Percentiles rank a stretch among this genome's conserved stretches.
Conservation (phyloP, 2,888 invertebrate species). For the Drosophila rubida region DNA sequence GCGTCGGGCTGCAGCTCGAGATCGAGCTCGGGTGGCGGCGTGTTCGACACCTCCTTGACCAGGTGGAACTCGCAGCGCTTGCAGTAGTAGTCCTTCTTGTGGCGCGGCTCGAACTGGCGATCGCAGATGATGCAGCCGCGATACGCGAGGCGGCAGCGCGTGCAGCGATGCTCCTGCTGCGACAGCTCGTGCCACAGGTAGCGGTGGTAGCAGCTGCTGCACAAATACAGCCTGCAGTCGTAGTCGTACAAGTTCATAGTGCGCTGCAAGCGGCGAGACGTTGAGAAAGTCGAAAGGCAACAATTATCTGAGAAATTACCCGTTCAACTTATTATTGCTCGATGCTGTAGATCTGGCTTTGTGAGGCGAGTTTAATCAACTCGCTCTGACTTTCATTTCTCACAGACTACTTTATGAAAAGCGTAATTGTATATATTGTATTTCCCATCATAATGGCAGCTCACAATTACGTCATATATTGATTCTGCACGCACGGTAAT, state of each 20-base stretch:
- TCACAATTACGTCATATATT: slow-evolving; percentile 31
- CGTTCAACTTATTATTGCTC: neutral
- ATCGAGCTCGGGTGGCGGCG: slow-evolving; percentile 28
- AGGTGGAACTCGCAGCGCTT: slow-evolving; percentile 57
- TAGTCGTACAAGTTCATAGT: slow-evolving; percentile 1
- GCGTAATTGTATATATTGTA: neutral
- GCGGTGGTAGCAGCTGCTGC: slow-evolving; percentile 45
- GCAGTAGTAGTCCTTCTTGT: slow-evolving; percentile 25
- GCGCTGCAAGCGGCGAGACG: neutral
- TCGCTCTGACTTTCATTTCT: neutral
- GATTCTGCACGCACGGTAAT: too few species aligned
- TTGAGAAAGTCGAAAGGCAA: neutral
- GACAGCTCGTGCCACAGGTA: slow-evolving; percentile 51
- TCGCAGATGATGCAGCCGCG: slow-evolving; percentile 45
- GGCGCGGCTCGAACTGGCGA: slow-evolving; percentile 46
- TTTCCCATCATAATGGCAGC: neutral
- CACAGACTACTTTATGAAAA: neutral
- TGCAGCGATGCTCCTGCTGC: slow-evolving; percentile 49
- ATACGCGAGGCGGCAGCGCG: slow-evolving; percentile 33
- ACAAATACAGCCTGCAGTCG: slow-evolving; percentile 39
- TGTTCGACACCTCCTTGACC: slow-evolving; percentile 6
- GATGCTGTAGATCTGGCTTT: neutral
- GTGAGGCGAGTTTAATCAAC: neutral
- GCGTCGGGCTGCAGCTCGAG: slow-evolving; percentile 12
- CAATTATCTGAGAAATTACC: neutral